These are phyloP conservation scores for Bombus ignitus DNA, from an alignment of 1,140 invertebrate species.

Conservation along the genomic window DNA sequence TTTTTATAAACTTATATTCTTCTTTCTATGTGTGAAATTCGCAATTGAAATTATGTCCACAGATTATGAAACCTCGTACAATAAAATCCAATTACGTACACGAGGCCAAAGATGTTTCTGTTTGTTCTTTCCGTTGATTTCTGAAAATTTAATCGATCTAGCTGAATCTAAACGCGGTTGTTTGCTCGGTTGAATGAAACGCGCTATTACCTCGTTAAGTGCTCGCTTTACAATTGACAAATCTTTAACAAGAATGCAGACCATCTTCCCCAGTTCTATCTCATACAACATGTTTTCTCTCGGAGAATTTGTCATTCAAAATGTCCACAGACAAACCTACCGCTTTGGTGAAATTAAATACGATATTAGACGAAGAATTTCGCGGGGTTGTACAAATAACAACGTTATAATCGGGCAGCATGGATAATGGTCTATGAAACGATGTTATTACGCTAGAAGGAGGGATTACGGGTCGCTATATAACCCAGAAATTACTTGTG, in stretches of 20 bases:
- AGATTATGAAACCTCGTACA: not conserved
- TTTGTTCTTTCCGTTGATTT: not conserved
- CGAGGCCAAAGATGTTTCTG: not conserved
- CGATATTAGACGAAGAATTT: not conserved
- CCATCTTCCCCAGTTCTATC: not conserved
- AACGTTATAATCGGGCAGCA: not conserved
- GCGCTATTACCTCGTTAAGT: not conserved
- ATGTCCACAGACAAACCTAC: not conserved
- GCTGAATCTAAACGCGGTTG: no score
- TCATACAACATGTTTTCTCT: not conserved
- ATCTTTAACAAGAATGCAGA: not conserved
- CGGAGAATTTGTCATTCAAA: not conserved
- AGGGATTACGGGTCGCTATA: conserved; percentile 49
- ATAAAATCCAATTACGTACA: not conserved
- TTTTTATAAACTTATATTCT: not conserved
- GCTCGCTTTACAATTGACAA: not conserved
- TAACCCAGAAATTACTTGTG: conserved; percentile 59
- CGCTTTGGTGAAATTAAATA: not conserved
- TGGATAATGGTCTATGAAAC: conserved; percentile 43
- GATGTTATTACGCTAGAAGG: conserved; percentile 41
- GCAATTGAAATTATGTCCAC: not conserved
- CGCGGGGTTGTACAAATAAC: conserved; percentile 9
- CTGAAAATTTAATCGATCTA: not conserved
- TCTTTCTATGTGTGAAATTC: not conserved
- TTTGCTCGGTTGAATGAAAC: not conserved